Evolutionary conservation across 2,113 vertebrate species (phyloP).

Genomic region (Nothoprocta pentlandii): DNA sequence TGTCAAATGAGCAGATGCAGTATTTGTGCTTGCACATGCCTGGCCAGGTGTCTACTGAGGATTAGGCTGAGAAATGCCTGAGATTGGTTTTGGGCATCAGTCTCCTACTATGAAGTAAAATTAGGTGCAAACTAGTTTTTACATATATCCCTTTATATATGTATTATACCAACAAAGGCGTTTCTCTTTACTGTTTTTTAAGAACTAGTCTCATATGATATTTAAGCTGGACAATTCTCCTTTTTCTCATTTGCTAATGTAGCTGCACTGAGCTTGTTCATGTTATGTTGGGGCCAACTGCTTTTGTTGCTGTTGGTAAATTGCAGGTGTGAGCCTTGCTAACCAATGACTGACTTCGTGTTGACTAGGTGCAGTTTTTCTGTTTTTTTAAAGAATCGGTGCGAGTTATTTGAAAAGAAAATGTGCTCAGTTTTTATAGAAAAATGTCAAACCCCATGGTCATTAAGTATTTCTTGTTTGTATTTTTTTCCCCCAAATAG

Average conservation of each 20-base stretch:
- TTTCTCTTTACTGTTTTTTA: not conserved
- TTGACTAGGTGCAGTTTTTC: not conserved
- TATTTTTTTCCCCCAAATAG: no score
- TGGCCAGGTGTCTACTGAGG: not conserved
- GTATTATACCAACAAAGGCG: not conserved
- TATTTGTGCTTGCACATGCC: rapidly evolving
- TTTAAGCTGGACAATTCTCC: not conserved
- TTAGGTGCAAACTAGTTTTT: not conserved
- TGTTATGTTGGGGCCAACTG: no score
- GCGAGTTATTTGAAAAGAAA: not conserved
- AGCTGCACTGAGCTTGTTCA: no score
- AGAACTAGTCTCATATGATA: not conserved
- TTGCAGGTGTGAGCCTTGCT: not conserved
- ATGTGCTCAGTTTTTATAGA: not conserved
- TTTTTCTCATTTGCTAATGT: no score
- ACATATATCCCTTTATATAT: not conserved
- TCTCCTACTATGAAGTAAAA: not conserved
- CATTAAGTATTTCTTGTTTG: no score
- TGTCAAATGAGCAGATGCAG: not conserved
- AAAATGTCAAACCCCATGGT: not conserved
- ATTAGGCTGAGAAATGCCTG: not conserved
- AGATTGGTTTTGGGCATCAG: no score
- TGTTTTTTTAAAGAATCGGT: not conserved
- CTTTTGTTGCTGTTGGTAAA: no score
- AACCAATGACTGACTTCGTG: not conserved